Conservation (phyloP, 2,797 vertebrate genomes). For the Vespertilio murinus region DNA sequence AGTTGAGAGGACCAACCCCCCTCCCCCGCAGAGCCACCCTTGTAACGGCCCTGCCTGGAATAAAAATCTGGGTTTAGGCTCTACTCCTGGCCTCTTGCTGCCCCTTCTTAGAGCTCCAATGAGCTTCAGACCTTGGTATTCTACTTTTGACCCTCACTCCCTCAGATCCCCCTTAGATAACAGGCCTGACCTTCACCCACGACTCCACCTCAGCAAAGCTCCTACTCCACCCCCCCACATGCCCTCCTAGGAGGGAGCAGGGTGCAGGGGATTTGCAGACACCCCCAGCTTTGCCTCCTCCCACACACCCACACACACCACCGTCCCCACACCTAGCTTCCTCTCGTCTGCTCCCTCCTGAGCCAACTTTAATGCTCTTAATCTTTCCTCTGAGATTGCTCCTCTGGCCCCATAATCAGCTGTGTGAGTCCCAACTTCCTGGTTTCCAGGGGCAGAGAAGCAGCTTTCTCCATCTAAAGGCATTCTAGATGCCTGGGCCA, state of each 20-base stretch:
- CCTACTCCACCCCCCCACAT: too few relatives aligned
- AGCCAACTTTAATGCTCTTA: slow-evolving; percentile 60
- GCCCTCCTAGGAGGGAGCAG: not conserved
- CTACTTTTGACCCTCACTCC: not conserved
- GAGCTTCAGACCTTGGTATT: not conserved
- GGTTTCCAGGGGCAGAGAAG: slow-evolving; percentile 67
- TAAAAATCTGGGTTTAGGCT: not conserved
- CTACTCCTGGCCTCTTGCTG: not conserved
- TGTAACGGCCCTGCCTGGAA: not conserved
- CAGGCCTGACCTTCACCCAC: not conserved
- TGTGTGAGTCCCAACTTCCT: slow-evolving; percentile 65
- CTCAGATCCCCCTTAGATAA: not conserved
- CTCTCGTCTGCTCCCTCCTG: not conserved
- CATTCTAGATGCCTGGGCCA: slow-evolving; percentile 45
- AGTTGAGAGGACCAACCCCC: not conserved
- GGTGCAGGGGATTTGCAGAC: not conserved
- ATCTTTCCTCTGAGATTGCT: slow-evolving; percentile 60
- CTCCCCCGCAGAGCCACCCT: not conserved
- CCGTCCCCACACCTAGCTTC: not conserved
- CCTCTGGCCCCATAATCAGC: slow-evolving; percentile 57
- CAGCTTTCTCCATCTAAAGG: slow-evolving; percentile 57
- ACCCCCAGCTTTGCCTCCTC: not conserved
- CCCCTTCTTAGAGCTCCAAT: not conserved
- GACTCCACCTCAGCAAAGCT: not conserved
- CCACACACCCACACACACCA: accelerated